phyloP scores from a whole-genome alignment of 2,113 vertebrate genomes.

The Heterochromis multidens region DNA sequence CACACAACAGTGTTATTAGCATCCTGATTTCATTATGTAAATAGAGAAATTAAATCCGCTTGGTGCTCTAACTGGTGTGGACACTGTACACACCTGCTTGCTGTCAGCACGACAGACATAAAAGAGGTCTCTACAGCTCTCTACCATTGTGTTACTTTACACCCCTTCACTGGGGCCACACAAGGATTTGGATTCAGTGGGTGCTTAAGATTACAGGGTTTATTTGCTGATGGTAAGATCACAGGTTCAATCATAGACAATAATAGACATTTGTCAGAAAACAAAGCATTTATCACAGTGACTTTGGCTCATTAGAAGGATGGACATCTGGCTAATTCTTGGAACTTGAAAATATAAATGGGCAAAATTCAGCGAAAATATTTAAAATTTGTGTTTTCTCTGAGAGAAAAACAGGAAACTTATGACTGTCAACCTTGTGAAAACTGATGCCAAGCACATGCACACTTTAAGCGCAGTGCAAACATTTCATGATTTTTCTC shows the following conservation, averaged over 20 bases:
- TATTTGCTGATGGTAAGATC: not conserved
- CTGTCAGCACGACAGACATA: not conserved
- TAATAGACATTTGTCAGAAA: not conserved
- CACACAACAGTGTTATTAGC: constrained; percentile 30
- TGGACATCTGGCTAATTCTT: not conserved
- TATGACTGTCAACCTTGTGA: constrained; percentile 6
- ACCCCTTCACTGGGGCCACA: not conserved
- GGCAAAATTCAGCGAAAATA: not conserved
- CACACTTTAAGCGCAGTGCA: constrained; percentile 33
- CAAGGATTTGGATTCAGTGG: not conserved
- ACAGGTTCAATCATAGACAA: not conserved
- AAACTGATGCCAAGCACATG: constrained; percentile 25
- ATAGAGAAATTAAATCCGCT: constrained; percentile 4
- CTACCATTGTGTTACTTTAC: not conserved
- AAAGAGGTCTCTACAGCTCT: not conserved
- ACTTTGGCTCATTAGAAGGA: not conserved
- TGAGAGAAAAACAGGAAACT: not conserved
- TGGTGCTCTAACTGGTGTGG: constrained; percentile 18
- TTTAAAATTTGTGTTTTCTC: not conserved
- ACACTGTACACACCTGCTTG: not conserved
- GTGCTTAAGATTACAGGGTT: not conserved
- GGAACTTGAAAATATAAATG: not conserved
- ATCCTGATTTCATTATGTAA: constrained; percentile 27
- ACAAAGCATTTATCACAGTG: not conserved
- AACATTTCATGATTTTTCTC: constrained; percentile 16